Percentiles rank a stretch among this genome's conserved stretches.
Conservation (phyloP, 2,888 invertebrate genomes). For the Lamproptera curius region DNA sequence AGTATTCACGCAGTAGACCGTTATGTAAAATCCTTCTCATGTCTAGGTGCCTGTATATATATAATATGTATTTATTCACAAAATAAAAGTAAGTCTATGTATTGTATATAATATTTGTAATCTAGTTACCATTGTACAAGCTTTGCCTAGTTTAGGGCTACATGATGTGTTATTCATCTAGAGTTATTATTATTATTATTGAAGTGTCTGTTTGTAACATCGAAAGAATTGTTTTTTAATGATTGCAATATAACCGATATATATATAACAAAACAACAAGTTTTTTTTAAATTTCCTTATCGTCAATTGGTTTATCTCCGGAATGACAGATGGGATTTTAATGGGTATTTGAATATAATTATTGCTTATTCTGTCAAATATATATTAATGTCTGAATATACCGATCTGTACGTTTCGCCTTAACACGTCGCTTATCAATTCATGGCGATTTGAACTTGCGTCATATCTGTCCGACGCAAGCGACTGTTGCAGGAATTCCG, state of each 20-base stretch:
- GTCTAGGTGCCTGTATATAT: no score
- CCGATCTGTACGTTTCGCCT: conserved; percentile 4
- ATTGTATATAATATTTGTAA: no score
- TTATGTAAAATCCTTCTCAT: no score
- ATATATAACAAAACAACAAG: not conserved
- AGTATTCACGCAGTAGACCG: no score
- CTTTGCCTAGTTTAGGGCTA: no score
- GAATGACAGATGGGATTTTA: not conserved
- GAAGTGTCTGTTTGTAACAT: no score
- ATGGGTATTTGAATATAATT: not conserved
- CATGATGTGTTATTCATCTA: no score
- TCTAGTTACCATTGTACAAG: no score
- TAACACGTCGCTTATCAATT: conserved; percentile 1
- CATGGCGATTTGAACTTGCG: conserved; percentile 2
- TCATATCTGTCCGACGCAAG: conserved; percentile 6
- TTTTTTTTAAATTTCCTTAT: not conserved
- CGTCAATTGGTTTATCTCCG: not conserved
- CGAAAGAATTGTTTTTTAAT: no score
- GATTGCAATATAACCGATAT: not conserved
- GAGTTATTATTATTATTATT: no score
- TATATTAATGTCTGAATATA: not conserved
- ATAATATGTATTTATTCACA: no score
- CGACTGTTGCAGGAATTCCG: not conserved
- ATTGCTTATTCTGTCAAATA: not conserved
- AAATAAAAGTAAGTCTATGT: no score